Evolutionary conservation across 1,140 invertebrate genomes (phyloP), one percentile per base, ranked within the genome.

Genomic region (Apocrypta bakeri): DNA sequence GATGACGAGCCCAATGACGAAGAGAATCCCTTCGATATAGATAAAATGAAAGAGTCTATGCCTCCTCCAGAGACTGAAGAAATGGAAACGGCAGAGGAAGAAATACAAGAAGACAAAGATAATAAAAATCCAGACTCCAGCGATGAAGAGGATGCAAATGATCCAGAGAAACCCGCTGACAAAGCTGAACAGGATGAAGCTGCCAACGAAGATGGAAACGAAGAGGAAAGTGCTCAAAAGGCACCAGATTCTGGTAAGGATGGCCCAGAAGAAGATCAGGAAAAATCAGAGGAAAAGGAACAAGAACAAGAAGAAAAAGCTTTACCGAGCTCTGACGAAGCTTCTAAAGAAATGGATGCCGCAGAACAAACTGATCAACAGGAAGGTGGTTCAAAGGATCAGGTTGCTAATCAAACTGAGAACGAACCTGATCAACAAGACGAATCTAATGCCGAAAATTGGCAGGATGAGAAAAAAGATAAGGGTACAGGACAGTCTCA

Each of bases 11-110:
- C 94, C 66, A 68, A 84, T 42, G 78, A 64, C 25, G 94, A 95
- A 63, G 94, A 97, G 87, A 96, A 97, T 94, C 96, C 96, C 2
- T 97, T 97, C 86, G 96, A 97, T 88, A 96, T 97, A 82, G 96
- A 97, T 87, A 92, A 94, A 31, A 96, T 96, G 94, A 96, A 97
- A 85, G 91, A 92, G 79, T 84, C 84, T 21, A 88, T 78, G 68
- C 82, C 61, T 9, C 80, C 77, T 31, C 77, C 79, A 9, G 84
- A 84, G 66, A 27, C 0, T 31, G 17, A 81, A 25, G 74, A 77
- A 64, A 56, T 24, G 9, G 61, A 48, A 56, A 21, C 85, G 0
- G 86, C 87, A 6, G 89, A 91, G 71, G 86, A 87, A 37, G 79
- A 88, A 29, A 12, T 56, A 0, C 85, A 86, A 74, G 85, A 81